These are phyloP conservation scores for Drosophila quinaria DNA, from an alignment of 2,888 invertebrate species.

Conservation along the genomic window DNA sequence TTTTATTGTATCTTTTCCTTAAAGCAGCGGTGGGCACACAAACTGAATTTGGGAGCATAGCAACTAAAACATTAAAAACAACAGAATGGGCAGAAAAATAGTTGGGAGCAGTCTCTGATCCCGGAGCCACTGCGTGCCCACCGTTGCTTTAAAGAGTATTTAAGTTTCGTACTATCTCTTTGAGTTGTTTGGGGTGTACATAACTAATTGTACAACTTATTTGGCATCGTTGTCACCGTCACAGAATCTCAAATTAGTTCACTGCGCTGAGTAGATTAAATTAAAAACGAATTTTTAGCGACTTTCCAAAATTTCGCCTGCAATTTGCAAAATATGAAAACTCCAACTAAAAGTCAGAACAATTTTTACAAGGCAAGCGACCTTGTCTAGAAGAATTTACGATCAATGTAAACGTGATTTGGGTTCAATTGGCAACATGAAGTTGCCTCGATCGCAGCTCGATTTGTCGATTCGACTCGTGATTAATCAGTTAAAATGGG, in stretches of 20 bases:
- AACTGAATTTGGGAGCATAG: too few species aligned
- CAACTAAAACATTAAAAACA: too few species aligned
- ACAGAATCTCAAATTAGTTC: conserved; percentile 21
- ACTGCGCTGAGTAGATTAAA: conserved; percentile 22
- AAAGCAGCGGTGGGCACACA: too few species aligned
- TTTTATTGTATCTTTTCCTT: too few species aligned
- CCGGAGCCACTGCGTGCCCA: too few species aligned
- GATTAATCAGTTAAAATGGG: conserved; percentile 60
- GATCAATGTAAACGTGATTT: conserved; percentile 62
- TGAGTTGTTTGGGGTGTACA: conserved; percentile 58
- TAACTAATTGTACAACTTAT: conserved; percentile 51
- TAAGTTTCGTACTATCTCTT: not conserved
- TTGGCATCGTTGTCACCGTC: conserved; percentile 21
- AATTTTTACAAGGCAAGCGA: conserved; percentile 27
- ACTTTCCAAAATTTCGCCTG: conserved; percentile 55
- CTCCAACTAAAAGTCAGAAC: conserved; percentile 1
- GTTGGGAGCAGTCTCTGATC: too few species aligned
- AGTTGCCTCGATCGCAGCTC: conserved; percentile 50
- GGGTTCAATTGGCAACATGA: conserved; percentile 44
- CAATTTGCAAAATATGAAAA: conserved; percentile 17
- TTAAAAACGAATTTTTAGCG: conserved; percentile 25
- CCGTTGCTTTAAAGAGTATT: conserved; percentile 4
- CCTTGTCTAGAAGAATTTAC: conserved; percentile 21
- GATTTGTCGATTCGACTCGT: conserved; percentile 62
- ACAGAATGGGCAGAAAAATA: too few species aligned